These are phyloP conservation scores for Euthynnus affinis DNA, from an alignment of 2,797 vertebrate genomes.

Conservation along the genomic window DNA sequence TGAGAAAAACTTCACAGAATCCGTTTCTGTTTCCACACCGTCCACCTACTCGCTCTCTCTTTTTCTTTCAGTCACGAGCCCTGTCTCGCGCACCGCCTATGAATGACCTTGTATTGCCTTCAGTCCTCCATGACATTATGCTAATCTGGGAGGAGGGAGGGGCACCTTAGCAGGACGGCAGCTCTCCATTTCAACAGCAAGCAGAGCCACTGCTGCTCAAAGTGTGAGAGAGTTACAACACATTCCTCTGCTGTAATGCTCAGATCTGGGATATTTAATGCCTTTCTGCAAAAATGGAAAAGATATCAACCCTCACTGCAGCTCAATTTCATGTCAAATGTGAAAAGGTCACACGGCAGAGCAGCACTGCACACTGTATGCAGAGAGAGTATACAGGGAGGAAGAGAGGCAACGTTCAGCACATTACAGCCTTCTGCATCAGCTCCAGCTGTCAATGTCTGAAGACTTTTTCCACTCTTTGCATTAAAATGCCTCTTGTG, in stretches of 20 bases:
- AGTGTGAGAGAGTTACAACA: neutral
- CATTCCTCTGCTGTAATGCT: neutral
- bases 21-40: neutral
- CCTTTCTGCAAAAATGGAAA: conserved; percentile 9
- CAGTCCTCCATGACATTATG: conserved; percentile 22
- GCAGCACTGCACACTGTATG: neutral
- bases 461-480: neutral
- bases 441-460: conserved; percentile 16
- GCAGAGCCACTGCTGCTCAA: conserved; percentile 1
- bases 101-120: conserved; percentile 41
- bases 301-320: neutral
- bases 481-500: neutral
- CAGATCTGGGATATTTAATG: neutral
- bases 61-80: neutral
- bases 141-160: conserved; percentile 41
- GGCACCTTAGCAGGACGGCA: neutral
- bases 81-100: neutral
- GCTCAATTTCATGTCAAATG: conserved; percentile 1
- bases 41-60: conserved; percentile 5
- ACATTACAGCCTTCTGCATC: neutral
- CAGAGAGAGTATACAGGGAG: neutral
- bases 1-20: neutral
- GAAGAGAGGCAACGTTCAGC: neutral
- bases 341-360: neutral
- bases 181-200: conserved; percentile 22